Percentiles rank a stretch among this genome's conserved stretches.
These are phyloP conservation scores for Dicycla oo DNA, from an alignment of 2,888 invertebrate genomes.

Conservation along the genomic window DNA sequence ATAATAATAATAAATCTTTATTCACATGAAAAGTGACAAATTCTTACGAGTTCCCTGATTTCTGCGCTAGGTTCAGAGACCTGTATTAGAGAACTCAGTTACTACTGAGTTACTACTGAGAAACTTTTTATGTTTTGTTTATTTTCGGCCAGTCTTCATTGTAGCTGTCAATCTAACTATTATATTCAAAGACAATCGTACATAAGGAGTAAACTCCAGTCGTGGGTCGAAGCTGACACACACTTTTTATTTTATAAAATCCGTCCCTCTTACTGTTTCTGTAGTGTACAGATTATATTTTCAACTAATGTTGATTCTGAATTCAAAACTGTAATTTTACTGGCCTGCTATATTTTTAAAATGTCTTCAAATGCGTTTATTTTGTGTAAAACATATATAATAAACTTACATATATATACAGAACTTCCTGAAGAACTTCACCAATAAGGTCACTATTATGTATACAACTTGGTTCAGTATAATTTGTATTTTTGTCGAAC, in stretches of 20 bases:
- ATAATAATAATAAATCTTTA: no score
- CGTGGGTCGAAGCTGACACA: no score
- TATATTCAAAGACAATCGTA: no score
- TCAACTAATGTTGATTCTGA: background rate
- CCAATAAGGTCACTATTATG: background rate
- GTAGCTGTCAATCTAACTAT: no score
- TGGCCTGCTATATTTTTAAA: background rate
- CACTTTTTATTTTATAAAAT: constrained; percentile 53
- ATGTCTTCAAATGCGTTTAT: background rate
- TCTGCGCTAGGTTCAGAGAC: no score
- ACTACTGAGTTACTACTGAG: no score
- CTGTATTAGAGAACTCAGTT: no score
- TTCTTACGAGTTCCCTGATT: no score
- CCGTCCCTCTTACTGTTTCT: constrained; percentile 46
- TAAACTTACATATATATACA: background rate
- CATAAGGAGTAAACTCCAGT: no score
- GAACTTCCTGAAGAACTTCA: background rate
- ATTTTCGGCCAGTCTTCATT: no score
- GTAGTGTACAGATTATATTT: background rate
- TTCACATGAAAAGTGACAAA: no score
- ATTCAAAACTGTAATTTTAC: background rate
- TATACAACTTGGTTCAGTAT: background rate
- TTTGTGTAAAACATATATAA: background rate
- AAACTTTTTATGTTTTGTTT: no score
- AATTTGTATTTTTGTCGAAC: background rate